phyloP scores from a whole-genome alignment of 1,140 invertebrate genomes.

The Calycopis cecrops region DNA sequence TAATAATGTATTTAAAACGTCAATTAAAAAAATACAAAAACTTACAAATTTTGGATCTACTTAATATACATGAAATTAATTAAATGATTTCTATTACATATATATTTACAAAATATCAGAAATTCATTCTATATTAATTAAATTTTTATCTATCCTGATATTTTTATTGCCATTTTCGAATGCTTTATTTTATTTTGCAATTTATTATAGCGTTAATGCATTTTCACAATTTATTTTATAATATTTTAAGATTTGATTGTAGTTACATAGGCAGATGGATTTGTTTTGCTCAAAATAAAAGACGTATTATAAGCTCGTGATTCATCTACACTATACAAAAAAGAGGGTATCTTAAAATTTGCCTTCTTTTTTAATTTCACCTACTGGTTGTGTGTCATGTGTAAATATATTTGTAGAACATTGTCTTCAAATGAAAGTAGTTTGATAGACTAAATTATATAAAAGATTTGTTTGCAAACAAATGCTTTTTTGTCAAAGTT shows the following conservation, averaged over 20 bases:
- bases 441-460: too few species aligned
- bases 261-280: constrained; percentile 11
- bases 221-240: constrained; percentile 7
- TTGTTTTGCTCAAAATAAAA: constrained; percentile 47
- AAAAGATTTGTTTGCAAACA: too few species aligned
- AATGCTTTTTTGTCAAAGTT: too few species aligned
- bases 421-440: neutral
- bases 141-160: too few species aligned
- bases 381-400: neutral
- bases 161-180: neutral
- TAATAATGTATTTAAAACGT: too few species aligned
- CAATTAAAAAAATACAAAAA: too few species aligned
- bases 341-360: too few species aligned
- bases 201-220: neutral
- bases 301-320: constrained; percentile 30
- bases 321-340: constrained; percentile 1
- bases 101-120: too few species aligned
- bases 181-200: constrained; percentile 8
- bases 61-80: too few species aligned
- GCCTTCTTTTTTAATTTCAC: neutral
- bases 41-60: too few species aligned
- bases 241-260: neutral
- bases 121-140: too few species aligned
- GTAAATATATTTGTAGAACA: neutral
- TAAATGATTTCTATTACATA: too few species aligned